These are phyloP conservation scores for Drosophila simulans DNA, from an alignment of 1,140 invertebrate species.

Conservation along the genomic window DNA sequence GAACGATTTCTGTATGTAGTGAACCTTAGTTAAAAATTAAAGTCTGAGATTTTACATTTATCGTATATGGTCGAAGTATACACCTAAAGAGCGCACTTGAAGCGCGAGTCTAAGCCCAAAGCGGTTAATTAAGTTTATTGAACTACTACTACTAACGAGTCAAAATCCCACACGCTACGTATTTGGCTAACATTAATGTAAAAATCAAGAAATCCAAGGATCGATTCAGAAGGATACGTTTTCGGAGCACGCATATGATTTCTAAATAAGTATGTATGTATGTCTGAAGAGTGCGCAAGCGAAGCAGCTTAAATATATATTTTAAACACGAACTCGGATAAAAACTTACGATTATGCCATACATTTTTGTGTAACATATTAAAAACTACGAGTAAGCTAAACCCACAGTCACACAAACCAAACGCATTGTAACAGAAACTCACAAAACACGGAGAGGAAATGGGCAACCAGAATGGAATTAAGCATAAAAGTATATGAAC, in stretches of 20 bases:
- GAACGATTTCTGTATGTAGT: conserved; percentile 69
- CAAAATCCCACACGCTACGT: conserved; percentile 26
- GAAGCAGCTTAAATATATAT: conserved; percentile 73
- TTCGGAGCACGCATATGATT: conserved; percentile 63
- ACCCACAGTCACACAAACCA: conserved; percentile 55
- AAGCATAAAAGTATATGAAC: conserved; percentile 76
- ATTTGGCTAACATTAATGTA: conserved; percentile 66
- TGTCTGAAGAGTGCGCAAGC: conserved; percentile 54
- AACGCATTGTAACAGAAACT: conserved; percentile 78
- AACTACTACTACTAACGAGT: conserved; percentile 42
- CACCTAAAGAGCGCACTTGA: conserved; percentile 52
- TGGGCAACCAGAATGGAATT: conserved; percentile 61
- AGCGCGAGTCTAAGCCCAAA: conserved; percentile 36
- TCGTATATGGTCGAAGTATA: conserved; percentile 66
- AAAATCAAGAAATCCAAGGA: conserved; percentile 34
- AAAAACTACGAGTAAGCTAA: conserved; percentile 66
- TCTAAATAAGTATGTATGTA: conserved; percentile 52
- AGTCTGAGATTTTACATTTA: conserved; percentile 83
- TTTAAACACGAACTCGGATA: conserved; percentile 73
- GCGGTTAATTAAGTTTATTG: conserved; percentile 73
- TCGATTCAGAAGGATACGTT: conserved; percentile 25
- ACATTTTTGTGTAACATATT: conserved; percentile 79
- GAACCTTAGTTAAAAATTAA: conserved; percentile 84
- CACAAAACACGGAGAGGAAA: conserved; percentile 59
- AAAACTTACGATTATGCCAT: conserved; percentile 78